Base-by-base conservation (phyloP, 2,888 invertebrate species). In the Plemyria rubiginata region DNA sequence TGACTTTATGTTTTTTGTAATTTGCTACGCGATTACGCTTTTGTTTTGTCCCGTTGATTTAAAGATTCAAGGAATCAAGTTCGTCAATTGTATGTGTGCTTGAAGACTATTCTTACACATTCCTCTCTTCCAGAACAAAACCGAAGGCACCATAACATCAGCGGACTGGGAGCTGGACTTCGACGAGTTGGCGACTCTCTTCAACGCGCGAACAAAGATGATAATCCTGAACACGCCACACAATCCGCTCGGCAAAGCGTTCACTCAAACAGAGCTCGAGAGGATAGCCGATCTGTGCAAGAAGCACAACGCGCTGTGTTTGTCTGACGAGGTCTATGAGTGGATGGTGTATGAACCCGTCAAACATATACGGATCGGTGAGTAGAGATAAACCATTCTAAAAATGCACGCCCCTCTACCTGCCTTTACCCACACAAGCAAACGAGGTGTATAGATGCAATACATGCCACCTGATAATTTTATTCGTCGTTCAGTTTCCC, bases 271-370 rank as follows among this genome's bases (percentile, higher is more conserved):
- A 1, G 98, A 98, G 84, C 81, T 98, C 69, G 92, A 95, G 72
- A 81, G 94, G 68, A 97, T 99, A 71, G 98, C 98, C 0, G 94
- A 96, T 70, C 89, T 99, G 61, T 99, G 99, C 84, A 96, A 96
- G 81, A 97, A 99, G 80, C 96, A 98, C 94, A 96, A 99, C 83
- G 96, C 97, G 4, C 89, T 99, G 8, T 98, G 98, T 61, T 88
- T 99, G 16, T 96, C 98, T 0, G 99, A 99, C 87, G 99, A 99
- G 87, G 99, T 99, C 0, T 99, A 99, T 75, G 99, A 99, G 86
- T 99, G 99, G 98, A 94, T 99, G 84, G 96, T 97, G 11, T 99
- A 96, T 78, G 95, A 96, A 78, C 96, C 96, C 0, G 93, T 95
- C 32, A 93, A 97, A 76, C 98, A 99, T 86, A 95, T 99, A 64